These are phyloP conservation scores for Crocidura indochinensis DNA, from an alignment of 2,797 vertebrate species.

Conservation along the genomic window DNA sequence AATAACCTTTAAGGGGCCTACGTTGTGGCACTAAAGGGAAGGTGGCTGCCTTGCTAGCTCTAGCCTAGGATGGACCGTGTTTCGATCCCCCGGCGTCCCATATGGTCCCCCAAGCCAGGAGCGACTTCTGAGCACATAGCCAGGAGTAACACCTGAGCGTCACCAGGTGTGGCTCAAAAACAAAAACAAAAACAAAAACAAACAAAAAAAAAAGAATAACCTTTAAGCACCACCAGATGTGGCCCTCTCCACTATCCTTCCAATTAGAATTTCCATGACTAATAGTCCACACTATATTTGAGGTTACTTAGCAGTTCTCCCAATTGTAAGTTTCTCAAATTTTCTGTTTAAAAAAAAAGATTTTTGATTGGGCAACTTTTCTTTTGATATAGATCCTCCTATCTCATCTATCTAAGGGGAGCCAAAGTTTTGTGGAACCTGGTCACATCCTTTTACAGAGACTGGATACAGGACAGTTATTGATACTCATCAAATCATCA, in stretches of 20 bases:
- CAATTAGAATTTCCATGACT: not conserved
- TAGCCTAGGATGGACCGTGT: too few relatives aligned
- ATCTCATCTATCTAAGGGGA: constrained; percentile 2
- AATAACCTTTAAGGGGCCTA: too few relatives aligned
- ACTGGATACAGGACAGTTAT: not conserved
- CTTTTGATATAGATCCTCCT: constrained; percentile 8
- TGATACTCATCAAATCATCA: not conserved
- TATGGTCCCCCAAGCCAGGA: too few relatives aligned
- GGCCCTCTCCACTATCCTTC: not conserved
- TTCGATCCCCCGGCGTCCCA: too few relatives aligned
- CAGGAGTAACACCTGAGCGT: too few relatives aligned
- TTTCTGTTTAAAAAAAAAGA: constrained; percentile 4
- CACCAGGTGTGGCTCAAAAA: too few relatives aligned
- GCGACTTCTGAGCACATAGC: too few relatives aligned
- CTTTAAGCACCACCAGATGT: not conserved
- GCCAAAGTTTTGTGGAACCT: not conserved
- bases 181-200: too few relatives aligned
- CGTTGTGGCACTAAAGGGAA: too few relatives aligned
- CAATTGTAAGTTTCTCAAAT: constrained; percentile 1
- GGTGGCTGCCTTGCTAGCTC: too few relatives aligned
- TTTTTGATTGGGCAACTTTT: not conserved
- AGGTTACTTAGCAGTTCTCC: not conserved
- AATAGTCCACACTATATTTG: not conserved
- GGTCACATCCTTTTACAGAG: constrained; percentile 19
- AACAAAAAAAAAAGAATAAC: too few relatives aligned